Conservation (phyloP, 1,140 invertebrate species). For the Penaeus vannamei region DNA sequence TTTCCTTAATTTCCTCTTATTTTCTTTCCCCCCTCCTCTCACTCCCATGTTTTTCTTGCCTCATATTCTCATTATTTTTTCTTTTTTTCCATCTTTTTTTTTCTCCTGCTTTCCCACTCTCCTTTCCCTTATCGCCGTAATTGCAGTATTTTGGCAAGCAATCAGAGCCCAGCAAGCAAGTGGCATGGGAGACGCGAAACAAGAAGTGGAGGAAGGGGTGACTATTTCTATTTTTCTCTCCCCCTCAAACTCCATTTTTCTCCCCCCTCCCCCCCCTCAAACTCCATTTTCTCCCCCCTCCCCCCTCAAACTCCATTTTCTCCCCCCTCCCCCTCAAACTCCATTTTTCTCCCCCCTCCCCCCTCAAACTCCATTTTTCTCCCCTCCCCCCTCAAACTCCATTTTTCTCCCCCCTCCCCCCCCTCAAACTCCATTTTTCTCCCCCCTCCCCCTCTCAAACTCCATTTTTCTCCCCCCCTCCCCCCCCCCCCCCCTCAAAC, state of each 20-base stretch:
- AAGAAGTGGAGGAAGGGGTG: too few relatives aligned
- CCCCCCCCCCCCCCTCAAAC: not conserved
- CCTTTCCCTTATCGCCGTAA: not conserved
- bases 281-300: not conserved
- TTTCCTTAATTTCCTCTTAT: not conserved
- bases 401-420: not conserved
- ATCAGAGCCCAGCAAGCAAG: too few relatives aligned
- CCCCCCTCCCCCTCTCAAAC: too few relatives aligned
- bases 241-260: not conserved
- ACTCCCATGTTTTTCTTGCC: not conserved
- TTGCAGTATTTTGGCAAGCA: too few relatives aligned
- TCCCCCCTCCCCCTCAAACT: conserved; percentile 5
- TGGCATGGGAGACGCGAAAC: too few relatives aligned
- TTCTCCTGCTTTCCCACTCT: not conserved
- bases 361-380: not conserved
- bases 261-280: not conserved
- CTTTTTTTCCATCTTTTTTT: not conserved
- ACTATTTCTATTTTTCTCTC: too few relatives aligned
- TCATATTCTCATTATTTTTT: not conserved
- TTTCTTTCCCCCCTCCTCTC: not conserved
- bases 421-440: too few relatives aligned
- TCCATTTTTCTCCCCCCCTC: not conserved
- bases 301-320: not conserved
- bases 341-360: not conserved
- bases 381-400: not conserved